Conservation (phyloP, 2,113 vertebrate species). For the Triplophysa tibetana region DNA sequence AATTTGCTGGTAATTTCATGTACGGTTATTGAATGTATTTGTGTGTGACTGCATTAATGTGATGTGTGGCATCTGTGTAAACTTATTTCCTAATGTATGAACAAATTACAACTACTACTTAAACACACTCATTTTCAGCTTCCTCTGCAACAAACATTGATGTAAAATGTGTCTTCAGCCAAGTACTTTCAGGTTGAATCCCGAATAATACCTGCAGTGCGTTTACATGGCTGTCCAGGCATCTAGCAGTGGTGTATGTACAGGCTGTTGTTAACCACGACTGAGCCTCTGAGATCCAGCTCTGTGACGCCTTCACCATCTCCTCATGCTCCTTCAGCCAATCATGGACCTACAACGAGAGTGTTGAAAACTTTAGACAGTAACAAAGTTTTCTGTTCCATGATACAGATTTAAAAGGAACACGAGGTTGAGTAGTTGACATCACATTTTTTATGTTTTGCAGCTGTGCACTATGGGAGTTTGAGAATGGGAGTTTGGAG, state of each 20-base stretch:
- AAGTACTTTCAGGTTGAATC: too few species aligned
- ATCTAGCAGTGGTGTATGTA: slow-evolving; percentile 77
- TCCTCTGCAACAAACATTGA: too few species aligned
- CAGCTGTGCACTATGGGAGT: neutral
- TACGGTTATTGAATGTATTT: neutral
- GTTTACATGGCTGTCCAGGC: slow-evolving; percentile 73
- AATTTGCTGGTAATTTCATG: too few species aligned
- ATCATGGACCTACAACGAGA: slow-evolving; percentile 71
- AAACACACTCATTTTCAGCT: too few species aligned
- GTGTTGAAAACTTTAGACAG: neutral
- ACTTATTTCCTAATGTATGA: too few species aligned
- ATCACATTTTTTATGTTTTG: neutral
- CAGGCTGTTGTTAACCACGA: slow-evolving; percentile 76
- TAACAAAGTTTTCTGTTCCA: too few species aligned
- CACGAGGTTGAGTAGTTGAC: too few species aligned
- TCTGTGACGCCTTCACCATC: slow-evolving; percentile 76
- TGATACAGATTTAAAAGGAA: too few species aligned
- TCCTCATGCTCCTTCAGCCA: slow-evolving; percentile 87
- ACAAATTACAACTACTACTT: too few species aligned
- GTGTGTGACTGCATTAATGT: slow-evolving; percentile 1
- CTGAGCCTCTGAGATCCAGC: slow-evolving; percentile 82
- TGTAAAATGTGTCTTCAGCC: too few species aligned
- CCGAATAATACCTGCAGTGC: slow-evolving; percentile 76
- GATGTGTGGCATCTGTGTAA: too few species aligned
- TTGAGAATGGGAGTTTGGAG: neutral